phyloP scores from a whole-genome alignment of 92 coral and sea anemone genomes.

The Porites lobata region DNA sequence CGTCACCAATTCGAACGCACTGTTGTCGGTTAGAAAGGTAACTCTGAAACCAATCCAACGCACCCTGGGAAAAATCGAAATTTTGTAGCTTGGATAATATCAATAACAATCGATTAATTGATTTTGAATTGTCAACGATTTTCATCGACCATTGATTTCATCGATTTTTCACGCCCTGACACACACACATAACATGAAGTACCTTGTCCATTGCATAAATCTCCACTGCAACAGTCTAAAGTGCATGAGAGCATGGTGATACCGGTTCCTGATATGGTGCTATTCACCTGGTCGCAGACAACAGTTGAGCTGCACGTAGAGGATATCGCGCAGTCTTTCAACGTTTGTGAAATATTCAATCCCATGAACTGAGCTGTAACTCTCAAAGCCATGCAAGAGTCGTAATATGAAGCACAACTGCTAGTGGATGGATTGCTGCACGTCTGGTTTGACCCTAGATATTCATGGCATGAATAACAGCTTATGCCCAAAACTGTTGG shows the following conservation, averaged over 20 bases:
- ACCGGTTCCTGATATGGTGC: not conserved
- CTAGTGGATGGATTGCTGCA: not conserved
- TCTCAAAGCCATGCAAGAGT: not conserved
- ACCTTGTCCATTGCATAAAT: conserved; percentile 28
- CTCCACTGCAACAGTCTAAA: not conserved
- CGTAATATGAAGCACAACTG: not conserved
- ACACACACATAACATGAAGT: too few relatives aligned
- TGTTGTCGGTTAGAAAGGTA: too few relatives aligned
- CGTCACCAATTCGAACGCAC: too few relatives aligned
- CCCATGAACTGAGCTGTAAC: not conserved
- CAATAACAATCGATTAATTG: too few relatives aligned
- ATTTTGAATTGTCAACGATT: too few relatives aligned
- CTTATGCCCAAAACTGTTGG: conserved; percentile 2
- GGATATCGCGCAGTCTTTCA: not conserved
- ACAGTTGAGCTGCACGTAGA: not conserved
- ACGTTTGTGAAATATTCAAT: not conserved
- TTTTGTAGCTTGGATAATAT: too few relatives aligned
- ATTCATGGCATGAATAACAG: conserved; percentile 21
- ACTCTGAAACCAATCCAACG: too few relatives aligned
- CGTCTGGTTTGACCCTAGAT: not conserved
- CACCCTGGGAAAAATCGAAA: too few relatives aligned
- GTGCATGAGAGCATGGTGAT: not conserved
- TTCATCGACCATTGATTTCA: too few relatives aligned
- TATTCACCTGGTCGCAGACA: not conserved
- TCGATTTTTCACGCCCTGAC: too few relatives aligned